Percentiles rank a stretch among this genome's conserved stretches.
phyloP scores from a whole-genome alignment of 2,888 invertebrate species.

The Brachyptera putata region DNA sequence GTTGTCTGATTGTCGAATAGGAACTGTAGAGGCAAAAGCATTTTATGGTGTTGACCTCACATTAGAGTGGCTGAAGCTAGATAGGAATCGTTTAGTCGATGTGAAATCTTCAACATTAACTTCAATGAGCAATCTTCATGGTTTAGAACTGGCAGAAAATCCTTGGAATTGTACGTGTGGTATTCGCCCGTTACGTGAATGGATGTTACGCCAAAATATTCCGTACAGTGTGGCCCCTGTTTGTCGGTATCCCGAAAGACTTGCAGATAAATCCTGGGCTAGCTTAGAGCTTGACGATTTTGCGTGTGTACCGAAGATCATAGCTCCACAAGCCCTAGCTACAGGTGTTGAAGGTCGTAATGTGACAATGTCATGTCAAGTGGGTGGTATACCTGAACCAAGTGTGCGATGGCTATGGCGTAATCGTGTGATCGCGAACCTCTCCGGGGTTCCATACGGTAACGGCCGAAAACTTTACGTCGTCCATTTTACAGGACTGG shows the following conservation, averaged over 20 bases:
- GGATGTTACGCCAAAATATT: slow-evolving; percentile 75
- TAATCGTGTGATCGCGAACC: slow-evolving; percentile 65
- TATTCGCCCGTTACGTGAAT: slow-evolving; percentile 66
- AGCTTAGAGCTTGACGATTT: slow-evolving; percentile 72
- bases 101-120: slow-evolving; percentile 64
- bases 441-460: slow-evolving; percentile 42
- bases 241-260: slow-evolving; percentile 61
- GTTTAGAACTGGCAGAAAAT: slow-evolving; percentile 71
- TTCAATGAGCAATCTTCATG: slow-evolving; percentile 64
- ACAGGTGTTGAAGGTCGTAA: slow-evolving; percentile 67
- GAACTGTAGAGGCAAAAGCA: slow-evolving; percentile 62
- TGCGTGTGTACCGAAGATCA: slow-evolving; percentile 70
- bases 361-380: slow-evolving; percentile 66
- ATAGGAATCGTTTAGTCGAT: slow-evolving; percentile 66
- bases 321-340: slow-evolving; percentile 55
- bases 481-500: slow-evolving; percentile 61
- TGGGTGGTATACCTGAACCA: slow-evolving; percentile 67
- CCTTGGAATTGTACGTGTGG: slow-evolving; percentile 81
- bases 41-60: slow-evolving; percentile 68
- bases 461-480: slow-evolving; percentile 44
- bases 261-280: slow-evolving; percentile 67
- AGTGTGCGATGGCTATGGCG: slow-evolving; percentile 68
- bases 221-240: slow-evolving; percentile 67
- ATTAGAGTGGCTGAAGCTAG: slow-evolving; percentile 71
- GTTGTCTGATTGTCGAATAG: slow-evolving; percentile 66